phyloP scores from a whole-genome alignment of 1,140 invertebrate species.

The Thaumetopoea pityocampa region DNA sequence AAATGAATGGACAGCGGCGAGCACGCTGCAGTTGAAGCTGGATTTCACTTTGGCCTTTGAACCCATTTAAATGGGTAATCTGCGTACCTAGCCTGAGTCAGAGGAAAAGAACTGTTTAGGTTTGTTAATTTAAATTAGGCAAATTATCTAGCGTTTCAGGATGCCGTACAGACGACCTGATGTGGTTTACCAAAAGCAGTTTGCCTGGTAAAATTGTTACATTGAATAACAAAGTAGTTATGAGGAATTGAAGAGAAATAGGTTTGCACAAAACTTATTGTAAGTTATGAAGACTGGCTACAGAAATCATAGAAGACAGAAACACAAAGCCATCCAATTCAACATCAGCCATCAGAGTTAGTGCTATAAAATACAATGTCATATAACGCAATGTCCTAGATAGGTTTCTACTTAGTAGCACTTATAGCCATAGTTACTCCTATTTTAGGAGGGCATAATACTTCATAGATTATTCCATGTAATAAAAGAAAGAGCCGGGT shows the following conservation, averaged over 20 bases:
- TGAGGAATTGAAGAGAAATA: too few relatives aligned
- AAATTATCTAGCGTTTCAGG: slow-evolving; percentile 36
- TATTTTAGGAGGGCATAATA: too few relatives aligned
- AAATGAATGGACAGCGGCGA: slow-evolving; percentile 24
- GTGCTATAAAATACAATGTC: not conserved
- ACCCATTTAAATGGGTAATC: slow-evolving; percentile 33
- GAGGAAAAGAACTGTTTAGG: slow-evolving; percentile 53
- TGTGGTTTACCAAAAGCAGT: not conserved
- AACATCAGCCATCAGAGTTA: too few relatives aligned
- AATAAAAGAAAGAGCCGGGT: too few relatives aligned
- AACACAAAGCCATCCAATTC: too few relatives aligned
- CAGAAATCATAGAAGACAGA: slow-evolving; percentile 2
- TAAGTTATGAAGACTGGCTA: not conserved
- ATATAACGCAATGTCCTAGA: too few relatives aligned
- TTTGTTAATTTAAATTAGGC: slow-evolving; percentile 39
- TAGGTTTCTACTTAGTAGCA: too few relatives aligned
- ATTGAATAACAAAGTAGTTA: not conserved
- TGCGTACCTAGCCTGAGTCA: slow-evolving; percentile 41
- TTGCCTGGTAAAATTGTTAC: not conserved
- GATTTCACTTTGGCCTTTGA: slow-evolving; percentile 44
- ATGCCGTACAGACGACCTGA: slow-evolving; percentile 11
- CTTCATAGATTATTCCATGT: too few relatives aligned
- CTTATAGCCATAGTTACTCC: too few relatives aligned
- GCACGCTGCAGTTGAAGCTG: slow-evolving; percentile 43
- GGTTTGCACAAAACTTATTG: not conserved